Base-by-base conservation (phyloP, 2,797 vertebrate genomes). In the Pelodytes ibericus region DNA sequence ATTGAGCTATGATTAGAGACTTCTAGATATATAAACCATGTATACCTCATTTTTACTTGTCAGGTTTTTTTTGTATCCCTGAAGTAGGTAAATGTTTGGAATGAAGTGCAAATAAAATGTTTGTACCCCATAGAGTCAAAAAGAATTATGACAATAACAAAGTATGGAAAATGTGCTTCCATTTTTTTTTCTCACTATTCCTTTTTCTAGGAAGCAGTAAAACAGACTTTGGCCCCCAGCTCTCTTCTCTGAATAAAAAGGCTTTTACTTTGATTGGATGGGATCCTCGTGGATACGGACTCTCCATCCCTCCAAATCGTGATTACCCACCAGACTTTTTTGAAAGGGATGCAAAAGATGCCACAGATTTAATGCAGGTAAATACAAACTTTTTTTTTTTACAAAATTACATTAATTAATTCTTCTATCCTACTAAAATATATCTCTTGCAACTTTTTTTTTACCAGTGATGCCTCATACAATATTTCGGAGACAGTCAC, bases 251-350 rank as follows among this genome's bases (percentile, higher is more conserved):
- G 80, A 92, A 89, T 79, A 94, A 93, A 81, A 83, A 93, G 1
- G 81, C 76, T 22, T 96, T 97, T 83, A 96, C 93, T 0, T 53
- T 98, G 6, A 90, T 97, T 33, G 92, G 91, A 25, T 96, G 91
- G 91, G 96, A 98, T 68, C 96, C 96, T 27, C 91, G 95, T 0
- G 96, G 96, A 30, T 96, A 97, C 0, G 96, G 96, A 53, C 80
- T 71, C 2, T 98, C 96, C 22, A 93, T 95, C 10, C 96, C 96
- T 5, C 95, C 95, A 0, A 65, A 87, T 56, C 89, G 95, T 86
- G 94, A 96, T 81, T 98, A 94, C 65, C 95, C 95, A 22, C n/a
- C 71, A 1, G 90, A 96, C 77, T 96, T 95, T 83, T 97, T 93
- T 83, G 93, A 96, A 84, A 93, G 94, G 72, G 96, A 98, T 76